A percentile compares a stretch with the other conserved stretches of the same genome.
Evolutionary conservation across 2,888 invertebrate species (phyloP).

Genomic region (Melolontha melolontha): DNA sequence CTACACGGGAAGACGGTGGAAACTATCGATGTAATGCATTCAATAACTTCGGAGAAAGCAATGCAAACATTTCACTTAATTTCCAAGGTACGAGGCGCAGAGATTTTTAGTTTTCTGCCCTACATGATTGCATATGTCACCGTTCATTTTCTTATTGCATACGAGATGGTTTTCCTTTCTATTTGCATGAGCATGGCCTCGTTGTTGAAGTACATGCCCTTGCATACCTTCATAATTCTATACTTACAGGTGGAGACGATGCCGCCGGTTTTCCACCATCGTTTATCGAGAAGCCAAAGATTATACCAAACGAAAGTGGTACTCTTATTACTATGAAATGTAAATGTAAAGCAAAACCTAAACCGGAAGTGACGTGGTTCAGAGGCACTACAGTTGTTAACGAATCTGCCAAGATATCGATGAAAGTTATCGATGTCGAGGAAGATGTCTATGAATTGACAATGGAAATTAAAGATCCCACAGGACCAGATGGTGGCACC

Average conservation of each 20-base stretch:
- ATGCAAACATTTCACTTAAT: slow-evolving; percentile 99
- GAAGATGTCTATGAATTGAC: slow-evolving; percentile 90
- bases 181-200: slow-evolving; percentile 66
- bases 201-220: slow-evolving; percentile 49
- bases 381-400: slow-evolving; percentile 88
- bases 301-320: slow-evolving; percentile 98
- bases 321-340: slow-evolving; percentile 98
- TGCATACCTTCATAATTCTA: slow-evolving; percentile 37
- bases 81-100: slow-evolving; percentile 87
- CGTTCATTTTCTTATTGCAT: slow-evolving; percentile 27
- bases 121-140: slow-evolving; percentile 52
- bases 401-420: slow-evolving; percentile 86
- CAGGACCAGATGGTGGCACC: slow-evolving; percentile 84
- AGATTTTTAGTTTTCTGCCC: slow-evolving; percentile 1
- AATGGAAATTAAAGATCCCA: slow-evolving; percentile 86
- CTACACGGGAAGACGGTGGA: slow-evolving; percentile 96
- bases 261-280: slow-evolving; percentile 95
- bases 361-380: slow-evolving; percentile 95
- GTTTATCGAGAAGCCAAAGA: slow-evolving; percentile 98
- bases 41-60: slow-evolving; percentile 98
- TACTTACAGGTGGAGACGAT: slow-evolving; percentile 85
- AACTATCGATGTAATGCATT: slow-evolving; percentile 99
- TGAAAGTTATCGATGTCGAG: slow-evolving; percentile 80
- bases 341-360: slow-evolving; percentile 94
- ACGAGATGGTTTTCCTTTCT: slow-evolving; percentile 45